Base-by-base conservation (phyloP, 2,888 invertebrate species). In the Spisula solida region DNA sequence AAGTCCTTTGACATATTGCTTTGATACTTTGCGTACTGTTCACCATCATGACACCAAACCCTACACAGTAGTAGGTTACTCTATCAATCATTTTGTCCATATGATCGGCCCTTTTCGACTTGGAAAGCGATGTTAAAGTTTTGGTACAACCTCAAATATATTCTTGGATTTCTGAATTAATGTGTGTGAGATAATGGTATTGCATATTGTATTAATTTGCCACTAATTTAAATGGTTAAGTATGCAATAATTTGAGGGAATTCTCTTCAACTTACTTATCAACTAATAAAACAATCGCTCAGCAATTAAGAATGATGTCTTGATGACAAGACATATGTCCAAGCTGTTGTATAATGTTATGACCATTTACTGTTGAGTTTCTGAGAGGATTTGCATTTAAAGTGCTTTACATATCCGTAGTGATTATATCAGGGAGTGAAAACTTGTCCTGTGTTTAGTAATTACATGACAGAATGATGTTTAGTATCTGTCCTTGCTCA, bases 241-340 rank as follows among this genome's bases (percentile, higher is more conserved):
- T n/a, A 47, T 47, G 47, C 12, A 8, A 47, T 47, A 47, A 47
- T 12, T 8, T 12, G 12, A 20, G 56, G 20, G n/a, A 56, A 56
- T 20, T 20, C 18, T 56, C 56, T 56, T 20, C 5, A 20, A 56
- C 14, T 20, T 0, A n/a, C n/a, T 56, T n/a, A 20, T 0, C n/a
- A n/a, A n/a, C n/a, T n/a, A n/a, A n/a, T 56, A 56, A 56, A n/a
- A 6, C 56, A 56, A 56, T 56, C n/a, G 56, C n/a, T 56, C n/a
- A 56, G 56, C n/a, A n/a, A 56, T 56, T 18, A n/a, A n/a, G n/a
- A n/a, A n/a, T n/a, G 60, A 66, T 66, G 20, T 66, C 60, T 66
- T 25, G n/a, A n/a, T 41, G 60, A 10, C n/a, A n/a, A 25, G 10
- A n/a, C n/a, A n/a, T 66, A 25, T 66, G 60, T 66, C 60, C 60